These are phyloP conservation scores for Thalassaphorura encarpata DNA, from an alignment of 1,140 invertebrate genomes.

Conservation along the genomic window DNA sequence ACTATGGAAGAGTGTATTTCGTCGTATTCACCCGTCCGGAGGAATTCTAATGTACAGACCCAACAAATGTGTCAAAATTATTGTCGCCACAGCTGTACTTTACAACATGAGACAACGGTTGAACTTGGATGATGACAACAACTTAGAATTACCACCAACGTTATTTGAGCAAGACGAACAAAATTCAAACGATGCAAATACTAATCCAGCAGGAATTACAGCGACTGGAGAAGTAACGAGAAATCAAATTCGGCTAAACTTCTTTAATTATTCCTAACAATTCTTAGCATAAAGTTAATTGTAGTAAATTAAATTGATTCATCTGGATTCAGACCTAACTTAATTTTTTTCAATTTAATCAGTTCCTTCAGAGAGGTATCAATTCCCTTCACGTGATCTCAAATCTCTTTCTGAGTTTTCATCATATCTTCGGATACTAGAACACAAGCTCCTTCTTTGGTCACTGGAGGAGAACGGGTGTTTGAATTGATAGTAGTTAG, in stretches of 20 bases:
- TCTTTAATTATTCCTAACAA: neutral
- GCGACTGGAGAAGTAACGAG: neutral
- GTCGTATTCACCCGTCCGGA: slow-evolving; percentile 11
- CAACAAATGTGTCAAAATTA: slow-evolving; percentile 1
- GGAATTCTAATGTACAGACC: slow-evolving; percentile 5
- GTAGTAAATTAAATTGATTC: neutral
- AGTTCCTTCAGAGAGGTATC: neutral
- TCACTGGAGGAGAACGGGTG: neutral
- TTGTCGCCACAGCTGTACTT: slow-evolving; percentile 3
- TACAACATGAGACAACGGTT: slow-evolving; percentile 5
- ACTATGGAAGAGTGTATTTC: slow-evolving; percentile 11
- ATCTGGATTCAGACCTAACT: neutral
- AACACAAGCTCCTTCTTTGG: neutral
- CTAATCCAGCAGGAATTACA: neutral
- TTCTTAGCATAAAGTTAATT: neutral
- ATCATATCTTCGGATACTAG: neutral
- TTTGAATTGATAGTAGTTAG: neutral
- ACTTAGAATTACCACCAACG: neutral
- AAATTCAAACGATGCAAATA: too few species aligned
- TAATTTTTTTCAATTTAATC: neutral
- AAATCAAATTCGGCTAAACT: neutral
- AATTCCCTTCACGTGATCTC: neutral
- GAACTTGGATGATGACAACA: neutral
- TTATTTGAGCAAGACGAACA: neutral
- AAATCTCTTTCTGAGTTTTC: neutral